phyloP scores from a whole-genome alignment of 2,888 invertebrate genomes.

The Apeira syringaria region DNA sequence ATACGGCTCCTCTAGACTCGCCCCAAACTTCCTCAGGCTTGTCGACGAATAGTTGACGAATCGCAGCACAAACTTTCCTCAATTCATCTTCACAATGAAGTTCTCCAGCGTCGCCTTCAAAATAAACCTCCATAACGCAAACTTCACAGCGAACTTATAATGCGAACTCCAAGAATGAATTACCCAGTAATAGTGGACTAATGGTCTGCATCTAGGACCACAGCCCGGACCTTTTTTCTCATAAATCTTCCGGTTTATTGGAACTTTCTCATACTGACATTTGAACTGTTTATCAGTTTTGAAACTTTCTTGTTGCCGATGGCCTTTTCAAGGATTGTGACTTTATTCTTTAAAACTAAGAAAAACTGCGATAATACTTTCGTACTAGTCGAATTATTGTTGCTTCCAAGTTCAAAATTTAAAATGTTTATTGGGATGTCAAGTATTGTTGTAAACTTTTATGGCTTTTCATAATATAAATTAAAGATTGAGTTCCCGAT shows the following conservation, averaged over 20 bases:
- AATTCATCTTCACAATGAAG: conserved; percentile 48
- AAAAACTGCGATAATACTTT: no score
- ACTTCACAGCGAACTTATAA: conserved; percentile 14
- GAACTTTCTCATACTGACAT: conserved; percentile 23
- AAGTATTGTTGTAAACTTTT: no score
- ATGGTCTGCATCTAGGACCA: conserved; percentile 40
- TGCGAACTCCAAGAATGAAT: conserved; percentile 12
- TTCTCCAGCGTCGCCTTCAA: conserved; percentile 3
- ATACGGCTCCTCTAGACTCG: conserved; percentile 3
- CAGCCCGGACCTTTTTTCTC: conserved; percentile 31
- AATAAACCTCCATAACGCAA: conserved; percentile 13
- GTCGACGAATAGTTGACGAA: conserved; percentile 37
- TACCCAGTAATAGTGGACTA: conserved; percentile 49
- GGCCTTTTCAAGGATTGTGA: no score
- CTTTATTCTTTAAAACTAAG: no score
- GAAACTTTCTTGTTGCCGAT: no score
- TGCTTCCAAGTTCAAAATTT: no score
- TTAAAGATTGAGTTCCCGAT: no score
- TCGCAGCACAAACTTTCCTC: conserved; percentile 39
- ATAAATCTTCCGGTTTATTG: conserved; percentile 27
- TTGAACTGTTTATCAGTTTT: conserved; percentile 15
- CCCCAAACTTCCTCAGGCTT: conserved; percentile 16
- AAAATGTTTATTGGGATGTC: no score
- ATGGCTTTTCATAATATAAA: no score
- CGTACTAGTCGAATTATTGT: no score